A percentile compares a stretch with the other conserved stretches of the same genome.
Conservation (phyloP, 2,888 invertebrate species). For the Pyrrhia umbra region DNA sequence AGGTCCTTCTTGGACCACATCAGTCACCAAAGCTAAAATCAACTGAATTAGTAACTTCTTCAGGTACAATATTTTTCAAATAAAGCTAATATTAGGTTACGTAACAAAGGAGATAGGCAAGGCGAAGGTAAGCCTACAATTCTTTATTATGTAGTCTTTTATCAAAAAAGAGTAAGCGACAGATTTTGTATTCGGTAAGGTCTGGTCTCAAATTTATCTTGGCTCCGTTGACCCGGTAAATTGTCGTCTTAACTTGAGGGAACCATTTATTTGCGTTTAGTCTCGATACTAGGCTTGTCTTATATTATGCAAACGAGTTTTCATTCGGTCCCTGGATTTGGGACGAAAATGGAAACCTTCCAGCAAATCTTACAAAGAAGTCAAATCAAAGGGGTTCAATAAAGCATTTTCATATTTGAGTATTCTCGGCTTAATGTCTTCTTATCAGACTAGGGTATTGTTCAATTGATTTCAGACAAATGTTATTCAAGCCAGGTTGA, state of each 20-base stretch:
- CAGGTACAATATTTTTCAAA: constrained; percentile 19
- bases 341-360: constrained; percentile 69
- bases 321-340: constrained; percentile 73
- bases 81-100: constrained; percentile 31
- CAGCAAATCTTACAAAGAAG: constrained; percentile 69
- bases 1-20: no score
- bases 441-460: constrained; percentile 50
- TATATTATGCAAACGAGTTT: constrained; percentile 85
- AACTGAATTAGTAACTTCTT: constrained; percentile 2
- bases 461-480: constrained; percentile 61
- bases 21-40: no score
- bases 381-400: constrained; percentile 71
- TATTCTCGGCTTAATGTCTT: constrained; percentile 57
- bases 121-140: constrained; percentile 41
- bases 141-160: constrained; percentile 63
- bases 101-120: constrained; percentile 33
- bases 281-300: constrained; percentile 80
- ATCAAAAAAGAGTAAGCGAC: constrained; percentile 71
- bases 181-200: constrained; percentile 79
- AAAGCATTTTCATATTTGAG: constrained; percentile 67
- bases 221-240: constrained; percentile 83
- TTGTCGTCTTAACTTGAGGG: constrained; percentile 84
- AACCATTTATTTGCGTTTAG: constrained; percentile 86
- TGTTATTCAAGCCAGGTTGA: constrained; percentile 52
- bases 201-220: constrained; percentile 80